A percentile compares a stretch with the other conserved stretches of the same genome.
Conservation (phyloP, 2,797 vertebrate species). For the Schizopygopsis pylzovi region DNA sequence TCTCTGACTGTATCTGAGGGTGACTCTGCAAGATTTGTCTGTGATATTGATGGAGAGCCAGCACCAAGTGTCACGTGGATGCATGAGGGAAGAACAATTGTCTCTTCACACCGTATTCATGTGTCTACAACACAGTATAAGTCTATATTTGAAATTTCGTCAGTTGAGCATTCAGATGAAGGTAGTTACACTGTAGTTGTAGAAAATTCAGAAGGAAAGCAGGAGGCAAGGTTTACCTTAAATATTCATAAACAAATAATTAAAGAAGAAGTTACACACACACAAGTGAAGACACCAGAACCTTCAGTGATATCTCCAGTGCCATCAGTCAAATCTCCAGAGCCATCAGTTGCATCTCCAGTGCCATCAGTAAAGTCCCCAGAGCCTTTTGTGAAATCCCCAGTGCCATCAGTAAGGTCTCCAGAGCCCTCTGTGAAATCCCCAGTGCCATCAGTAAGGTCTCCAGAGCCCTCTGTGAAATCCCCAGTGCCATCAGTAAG, state of each 20-base stretch:
- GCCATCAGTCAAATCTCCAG: conserved; percentile 69
- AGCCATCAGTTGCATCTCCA: conserved; percentile 80
- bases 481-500: conserved; percentile 73
- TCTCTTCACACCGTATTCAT: conserved; percentile 82
- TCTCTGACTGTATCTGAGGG: conserved; percentile 90
- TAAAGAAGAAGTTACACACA: conserved; percentile 81
- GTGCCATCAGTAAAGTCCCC: conserved; percentile 80
- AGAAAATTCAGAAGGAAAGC: conserved; percentile 90
- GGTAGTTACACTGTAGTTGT: conserved; percentile 91
- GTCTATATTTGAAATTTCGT: conserved; percentile 90
- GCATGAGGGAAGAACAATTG: conserved; percentile 77
- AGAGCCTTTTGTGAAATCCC: conserved; percentile 74
- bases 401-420: conserved; percentile 69
- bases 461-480: conserved; percentile 75
- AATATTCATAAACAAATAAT: conserved; percentile 82
- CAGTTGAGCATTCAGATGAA: conserved; percentile 86
- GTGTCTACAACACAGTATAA: conserved; percentile 92
- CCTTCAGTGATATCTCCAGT: conserved; percentile 69
- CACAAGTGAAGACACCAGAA: conserved; percentile 85
- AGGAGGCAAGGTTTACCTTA: conserved; percentile 93
- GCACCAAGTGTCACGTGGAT: conserved; percentile 90
- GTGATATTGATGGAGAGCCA: conserved; percentile 95
- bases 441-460: conserved; percentile 79
- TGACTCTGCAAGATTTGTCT: conserved; percentile 89
- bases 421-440: conserved; percentile 78